Conservation (phyloP, 2,113 vertebrate species). For the Pygoscelis antarcticus region DNA sequence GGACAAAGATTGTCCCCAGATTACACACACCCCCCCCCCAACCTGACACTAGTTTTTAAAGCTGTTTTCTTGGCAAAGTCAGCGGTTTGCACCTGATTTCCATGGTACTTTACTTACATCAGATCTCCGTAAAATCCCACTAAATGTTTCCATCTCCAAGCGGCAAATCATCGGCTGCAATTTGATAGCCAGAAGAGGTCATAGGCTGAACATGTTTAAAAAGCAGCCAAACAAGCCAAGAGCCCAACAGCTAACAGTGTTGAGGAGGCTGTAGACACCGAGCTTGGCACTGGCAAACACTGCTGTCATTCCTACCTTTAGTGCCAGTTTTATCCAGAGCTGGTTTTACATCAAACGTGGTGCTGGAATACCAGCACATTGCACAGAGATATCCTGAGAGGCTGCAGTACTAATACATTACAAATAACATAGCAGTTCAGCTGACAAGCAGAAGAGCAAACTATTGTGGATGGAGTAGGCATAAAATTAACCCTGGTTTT, state of each 20-base stretch:
- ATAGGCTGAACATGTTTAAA: neutral
- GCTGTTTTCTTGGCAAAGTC: constrained; percentile 29
- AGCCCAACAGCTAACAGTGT: neutral
- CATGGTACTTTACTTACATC: neutral
- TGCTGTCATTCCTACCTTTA: neutral
- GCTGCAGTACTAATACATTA: neutral
- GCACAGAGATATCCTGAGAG: neutral
- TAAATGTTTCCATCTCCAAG: constrained; percentile 4
- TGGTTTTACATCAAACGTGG: fast-evolving
- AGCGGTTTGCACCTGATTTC: constrained; percentile 38
- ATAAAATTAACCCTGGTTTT: constrained; percentile 34
- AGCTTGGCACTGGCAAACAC: neutral
- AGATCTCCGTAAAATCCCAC: constrained; percentile 4
- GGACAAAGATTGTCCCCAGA: neutral
- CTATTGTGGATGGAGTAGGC: neutral
- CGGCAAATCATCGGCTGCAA: neutral
- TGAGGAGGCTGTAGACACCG: neutral
- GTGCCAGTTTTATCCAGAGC: neutral
- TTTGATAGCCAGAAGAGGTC: neutral
- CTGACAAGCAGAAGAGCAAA: neutral
- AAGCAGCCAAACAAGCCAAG: constrained; percentile 11
- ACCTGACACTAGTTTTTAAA: neutral
- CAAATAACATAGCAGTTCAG: neutral
- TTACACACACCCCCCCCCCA: neutral
- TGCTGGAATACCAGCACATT: neutral